Conservation (phyloP, 2,888 invertebrate genomes). For the Drosophila barbarae region DNA sequence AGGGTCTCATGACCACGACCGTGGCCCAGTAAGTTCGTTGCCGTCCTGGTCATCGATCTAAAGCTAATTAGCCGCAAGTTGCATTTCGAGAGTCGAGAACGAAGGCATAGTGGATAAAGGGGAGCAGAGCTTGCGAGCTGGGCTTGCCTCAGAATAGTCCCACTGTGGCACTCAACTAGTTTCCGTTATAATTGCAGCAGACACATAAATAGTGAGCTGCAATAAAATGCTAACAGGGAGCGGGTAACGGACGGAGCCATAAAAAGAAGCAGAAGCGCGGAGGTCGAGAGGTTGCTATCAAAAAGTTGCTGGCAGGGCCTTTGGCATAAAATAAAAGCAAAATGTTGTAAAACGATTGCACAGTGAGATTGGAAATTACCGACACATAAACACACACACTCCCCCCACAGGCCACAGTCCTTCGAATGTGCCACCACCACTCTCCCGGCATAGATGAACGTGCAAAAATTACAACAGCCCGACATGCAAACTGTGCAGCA, state of each 20-base stretch:
- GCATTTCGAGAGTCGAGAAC: conserved; percentile 41
- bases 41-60: conserved; percentile 62
- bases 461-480: conserved; percentile 67
- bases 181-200: conserved; percentile 76
- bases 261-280: conserved; percentile 30
- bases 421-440: conserved; percentile 14
- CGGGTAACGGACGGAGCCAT: conserved; percentile 13
- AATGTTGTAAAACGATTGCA: conserved; percentile 76
- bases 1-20: not conserved
- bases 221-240: conserved; percentile 49
- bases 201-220: conserved; percentile 77
- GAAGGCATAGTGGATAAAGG: conserved; percentile 43
- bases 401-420: conserved; percentile 10
- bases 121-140: not conserved
- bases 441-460: conserved; percentile 51
- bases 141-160: conserved; percentile 31
- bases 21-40: conserved; percentile 36
- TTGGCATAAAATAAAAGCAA: conserved; percentile 72
- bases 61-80: conserved; percentile 76
- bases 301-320: conserved; percentile 61
- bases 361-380: conserved; percentile 78
- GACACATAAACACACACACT: conserved; percentile 58
- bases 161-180: conserved; percentile 69
- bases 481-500: conserved; percentile 52
- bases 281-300: conserved; percentile 59